phyloP scores from a whole-genome alignment of 1,140 invertebrate species.

The Delia radicum region DNA sequence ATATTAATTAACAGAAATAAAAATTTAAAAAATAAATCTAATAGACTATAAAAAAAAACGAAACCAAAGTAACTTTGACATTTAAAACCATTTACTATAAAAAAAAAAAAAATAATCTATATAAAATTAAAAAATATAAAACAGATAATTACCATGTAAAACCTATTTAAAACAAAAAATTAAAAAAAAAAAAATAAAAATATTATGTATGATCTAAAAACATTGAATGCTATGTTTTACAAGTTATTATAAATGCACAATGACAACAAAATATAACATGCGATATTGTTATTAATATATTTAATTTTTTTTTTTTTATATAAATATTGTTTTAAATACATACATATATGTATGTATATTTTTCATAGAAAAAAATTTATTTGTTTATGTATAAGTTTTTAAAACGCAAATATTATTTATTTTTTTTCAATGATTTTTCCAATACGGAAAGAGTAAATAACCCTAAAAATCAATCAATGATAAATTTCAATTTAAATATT shows the following conservation, averaged over 20 bases:
- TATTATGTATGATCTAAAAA: neutral
- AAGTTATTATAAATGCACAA: constrained; percentile 7
- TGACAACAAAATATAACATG: neutral
- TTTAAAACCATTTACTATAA: neutral
- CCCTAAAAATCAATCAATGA: neutral
- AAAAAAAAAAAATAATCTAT: neutral
- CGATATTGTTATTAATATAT: neutral
- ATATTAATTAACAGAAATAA: neutral
- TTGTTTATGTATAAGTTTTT: neutral
- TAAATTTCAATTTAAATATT: neutral
- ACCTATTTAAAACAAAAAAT: neutral
- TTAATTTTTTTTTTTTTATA: neutral
- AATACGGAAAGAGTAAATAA: neutral
- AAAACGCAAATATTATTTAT: neutral
- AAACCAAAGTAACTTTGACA: neutral
- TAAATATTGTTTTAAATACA: neutral
- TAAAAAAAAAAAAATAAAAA: neutral
- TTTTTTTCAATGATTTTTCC: neutral
- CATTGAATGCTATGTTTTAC: constrained; percentile 18
- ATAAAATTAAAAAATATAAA: neutral
- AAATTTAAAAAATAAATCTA: neutral
- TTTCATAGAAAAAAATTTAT: neutral
- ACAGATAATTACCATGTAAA: neutral
- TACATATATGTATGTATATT: neutral
- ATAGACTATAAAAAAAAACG: neutral